Conservation (phyloP, 2,888 invertebrate genomes). For the Eristalinus aeneus region DNA sequence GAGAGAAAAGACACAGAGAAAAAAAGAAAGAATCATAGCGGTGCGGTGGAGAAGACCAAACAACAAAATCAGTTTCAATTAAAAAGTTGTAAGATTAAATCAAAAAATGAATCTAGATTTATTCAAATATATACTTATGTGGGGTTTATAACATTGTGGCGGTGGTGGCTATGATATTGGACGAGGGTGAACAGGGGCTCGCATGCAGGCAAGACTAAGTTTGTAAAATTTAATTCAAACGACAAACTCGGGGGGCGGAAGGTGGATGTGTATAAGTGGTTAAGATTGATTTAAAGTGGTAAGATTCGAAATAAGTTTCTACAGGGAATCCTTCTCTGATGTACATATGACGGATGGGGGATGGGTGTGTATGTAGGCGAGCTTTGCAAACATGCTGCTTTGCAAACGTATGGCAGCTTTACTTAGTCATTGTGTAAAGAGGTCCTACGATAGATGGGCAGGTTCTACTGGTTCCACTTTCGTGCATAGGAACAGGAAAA, state of each 20-base stretch:
- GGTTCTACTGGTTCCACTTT: not conserved
- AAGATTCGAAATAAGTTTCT: not conserved
- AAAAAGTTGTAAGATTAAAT: constrained; percentile 49
- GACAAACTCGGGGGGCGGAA: not conserved
- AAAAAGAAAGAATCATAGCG: constrained; percentile 52
- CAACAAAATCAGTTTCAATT: constrained; percentile 68
- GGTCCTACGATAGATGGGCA: not conserved
- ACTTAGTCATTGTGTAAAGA: too few species aligned
- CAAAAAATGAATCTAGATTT: constrained; percentile 35
- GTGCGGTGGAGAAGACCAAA: constrained; percentile 51
- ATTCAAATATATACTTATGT: not conserved
- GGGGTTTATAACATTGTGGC: constrained; percentile 3
- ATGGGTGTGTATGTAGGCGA: not conserved
- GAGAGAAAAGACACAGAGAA: constrained; percentile 1
- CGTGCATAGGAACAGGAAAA: not conserved
- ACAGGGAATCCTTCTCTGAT: not conserved
- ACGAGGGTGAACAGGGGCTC: not conserved
- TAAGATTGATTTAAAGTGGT: not conserved
- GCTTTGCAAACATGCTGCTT: too few species aligned
- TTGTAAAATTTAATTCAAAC: constrained; percentile 19
- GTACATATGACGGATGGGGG: not conserved
- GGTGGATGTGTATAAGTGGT: not conserved
- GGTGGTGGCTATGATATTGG: not conserved
- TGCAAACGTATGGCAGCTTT: not conserved
- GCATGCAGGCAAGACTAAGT: constrained; percentile 4